Evolutionary conservation across 1,140 invertebrate genomes (phyloP).

Genomic region (Pemphigus obesinymphae): DNA sequence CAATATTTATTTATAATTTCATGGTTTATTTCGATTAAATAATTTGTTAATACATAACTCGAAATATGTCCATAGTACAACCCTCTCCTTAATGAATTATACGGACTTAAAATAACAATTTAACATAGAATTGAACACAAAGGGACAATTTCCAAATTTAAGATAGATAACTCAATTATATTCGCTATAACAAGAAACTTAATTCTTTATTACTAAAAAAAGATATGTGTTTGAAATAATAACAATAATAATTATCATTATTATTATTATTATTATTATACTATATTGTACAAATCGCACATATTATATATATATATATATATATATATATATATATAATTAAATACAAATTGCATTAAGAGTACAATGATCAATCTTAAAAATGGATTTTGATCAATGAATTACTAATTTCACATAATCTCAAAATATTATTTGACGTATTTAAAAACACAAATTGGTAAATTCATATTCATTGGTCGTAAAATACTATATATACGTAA

Average conservation of each 20-base stretch:
- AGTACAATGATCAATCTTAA: background rate
- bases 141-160: slow-evolving; percentile 17
- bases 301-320: background rate
- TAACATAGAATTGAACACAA: background rate
- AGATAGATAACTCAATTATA: background rate
- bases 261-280: too few relatives aligned
- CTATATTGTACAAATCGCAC: background rate
- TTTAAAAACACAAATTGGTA: background rate
- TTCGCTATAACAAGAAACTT: background rate
- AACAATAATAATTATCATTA: too few relatives aligned
- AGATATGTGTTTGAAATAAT: background rate
- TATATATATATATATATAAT: background rate
- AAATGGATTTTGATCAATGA: slow-evolving; percentile 13
- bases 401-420: background rate
- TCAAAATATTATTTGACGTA: background rate
- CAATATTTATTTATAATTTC: slow-evolving; percentile 6
- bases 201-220: background rate
- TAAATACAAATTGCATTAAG: background rate
- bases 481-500: background rate
- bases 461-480: background rate
- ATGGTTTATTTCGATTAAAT: slow-evolving; percentile 13
- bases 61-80: slow-evolving; percentile 8
- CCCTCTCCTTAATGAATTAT: slow-evolving; percentile 1
- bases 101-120: background rate
- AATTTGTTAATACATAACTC: slow-evolving; percentile 21